These are phyloP conservation scores for Drosophila sordidula DNA, from an alignment of 2,888 invertebrate species.

Conservation along the genomic window DNA sequence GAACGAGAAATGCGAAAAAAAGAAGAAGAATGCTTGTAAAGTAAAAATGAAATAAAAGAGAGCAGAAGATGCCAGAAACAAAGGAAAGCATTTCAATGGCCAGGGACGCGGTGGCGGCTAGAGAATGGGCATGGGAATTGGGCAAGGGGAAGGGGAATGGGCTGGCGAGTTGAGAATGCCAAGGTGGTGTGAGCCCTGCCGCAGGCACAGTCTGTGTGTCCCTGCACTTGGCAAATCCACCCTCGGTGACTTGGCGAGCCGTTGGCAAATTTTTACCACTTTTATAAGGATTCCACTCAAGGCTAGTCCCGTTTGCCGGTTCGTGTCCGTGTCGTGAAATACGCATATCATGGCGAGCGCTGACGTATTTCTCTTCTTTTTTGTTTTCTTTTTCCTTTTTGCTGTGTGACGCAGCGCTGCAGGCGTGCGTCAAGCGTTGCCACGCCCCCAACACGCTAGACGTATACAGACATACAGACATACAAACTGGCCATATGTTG, in stretches of 20 bases:
- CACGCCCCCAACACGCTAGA: constrained; percentile 31
- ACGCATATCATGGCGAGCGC: constrained; percentile 42
- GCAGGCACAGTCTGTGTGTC: constrained; percentile 45
- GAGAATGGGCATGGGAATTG: constrained; percentile 4
- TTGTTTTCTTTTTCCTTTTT: not conserved
- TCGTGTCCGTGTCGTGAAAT: constrained; percentile 35
- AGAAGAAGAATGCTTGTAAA: constrained; percentile 25
- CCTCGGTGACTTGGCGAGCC: constrained; percentile 48
- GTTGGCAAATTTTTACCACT: constrained; percentile 72
- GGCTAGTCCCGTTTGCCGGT: constrained; percentile 46
- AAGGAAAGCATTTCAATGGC: constrained; percentile 51
- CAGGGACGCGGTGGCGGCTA: constrained; percentile 8
- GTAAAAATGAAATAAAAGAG: constrained; percentile 24
- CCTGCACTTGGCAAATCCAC: constrained; percentile 72
- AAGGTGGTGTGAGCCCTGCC: constrained; percentile 1
- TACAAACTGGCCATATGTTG: constrained; percentile 36
- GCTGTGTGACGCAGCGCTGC: constrained; percentile 56
- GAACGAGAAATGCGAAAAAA: constrained; percentile 15
- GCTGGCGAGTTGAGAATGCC: not conserved
- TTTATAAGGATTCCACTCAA: constrained; percentile 77
- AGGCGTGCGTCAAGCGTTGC: constrained; percentile 49
- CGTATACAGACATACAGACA: not conserved
- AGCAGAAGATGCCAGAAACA: constrained; percentile 60
- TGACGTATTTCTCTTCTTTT: too few relatives aligned
- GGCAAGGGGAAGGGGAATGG: not conserved